Base-by-base conservation (phyloP, 2,113 vertebrate genomes). In the Cardinalis cardinalis region DNA sequence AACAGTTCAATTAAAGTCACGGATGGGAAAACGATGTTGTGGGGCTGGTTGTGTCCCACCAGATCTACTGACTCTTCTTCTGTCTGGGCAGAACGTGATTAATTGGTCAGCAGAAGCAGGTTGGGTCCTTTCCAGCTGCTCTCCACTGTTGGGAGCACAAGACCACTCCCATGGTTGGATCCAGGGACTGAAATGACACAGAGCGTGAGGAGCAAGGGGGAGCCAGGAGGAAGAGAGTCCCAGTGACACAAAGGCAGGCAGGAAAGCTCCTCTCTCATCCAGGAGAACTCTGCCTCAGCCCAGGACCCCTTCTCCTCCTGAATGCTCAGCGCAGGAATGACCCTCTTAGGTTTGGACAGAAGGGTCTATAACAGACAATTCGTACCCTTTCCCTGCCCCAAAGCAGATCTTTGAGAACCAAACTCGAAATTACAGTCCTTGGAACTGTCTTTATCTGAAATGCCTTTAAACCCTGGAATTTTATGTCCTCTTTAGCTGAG, bases 381-480 rank as follows among this genome's bases (percentile, higher is more conserved):
- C 88, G 93, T 55, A 49, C 83, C 81, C 36, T 43, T 84, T 34
- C 49, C 65, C 75, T 86, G 73, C 55, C 75, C 65, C 9, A 66
- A 69, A 93, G 79, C 41, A 95, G 91, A 88, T 73, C 75, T 63
- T 71, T 43, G 31, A 74, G 72, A 86, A 52, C 56, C 55, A 83
- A 14, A 78, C 25, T 88, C 60, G 74, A 95, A 96, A 80, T n/a
- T 55, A 64, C 66, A 81, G 90, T 88, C 76, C 61, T 52, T 84
- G 58, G 52, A 48, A 51, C 44, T 70, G 52, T 59, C 86, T 90
- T 81, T 32, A 77, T 79, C 87, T 86, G 82, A 93, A 91, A 94
- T 65, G 91, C 32, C 75, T 63, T 88, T 88, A 93, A 94, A 93
- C 17, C 66, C 58, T 46, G 49, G 79, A 88, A 75, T 86, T 84